These are phyloP conservation scores for Drosophila niveifrons DNA, from an alignment of 2,888 invertebrate genomes.

Conservation along the genomic window DNA sequence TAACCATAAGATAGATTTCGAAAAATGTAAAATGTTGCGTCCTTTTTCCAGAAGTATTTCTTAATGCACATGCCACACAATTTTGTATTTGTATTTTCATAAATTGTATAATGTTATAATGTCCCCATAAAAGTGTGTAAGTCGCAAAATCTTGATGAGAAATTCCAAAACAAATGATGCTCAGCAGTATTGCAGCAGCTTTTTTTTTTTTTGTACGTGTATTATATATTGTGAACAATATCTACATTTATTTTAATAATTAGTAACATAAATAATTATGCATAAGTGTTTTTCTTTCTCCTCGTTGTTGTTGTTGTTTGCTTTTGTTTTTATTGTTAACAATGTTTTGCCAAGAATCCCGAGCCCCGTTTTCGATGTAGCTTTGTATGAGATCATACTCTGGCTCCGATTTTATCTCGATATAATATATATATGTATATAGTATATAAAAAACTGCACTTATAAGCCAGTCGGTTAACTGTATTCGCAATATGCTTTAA, in stretches of 20 bases:
- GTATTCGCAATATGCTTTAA: constrained; percentile 33
- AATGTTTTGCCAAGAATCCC: constrained; percentile 36
- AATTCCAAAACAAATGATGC: constrained; percentile 14
- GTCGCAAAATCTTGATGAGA: constrained; percentile 27
- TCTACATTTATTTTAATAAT: constrained; percentile 77
- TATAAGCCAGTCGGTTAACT: constrained; percentile 39
- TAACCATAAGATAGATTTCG: constrained; percentile 48
- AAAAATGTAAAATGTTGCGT: constrained; percentile 68
- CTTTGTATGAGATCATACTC: constrained; percentile 68
- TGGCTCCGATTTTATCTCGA: constrained; percentile 23
- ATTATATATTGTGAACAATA: constrained; percentile 72
- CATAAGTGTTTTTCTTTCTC: constrained; percentile 40
- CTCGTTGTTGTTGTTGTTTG: constrained; percentile 24
- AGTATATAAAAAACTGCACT: constrained; percentile 26
- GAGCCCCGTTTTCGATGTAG: constrained; percentile 41
- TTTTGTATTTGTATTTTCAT: constrained; percentile 10
- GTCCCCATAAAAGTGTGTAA: constrained; percentile 19
- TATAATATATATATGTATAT: constrained; percentile 2
- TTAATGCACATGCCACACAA: constrained; percentile 45
- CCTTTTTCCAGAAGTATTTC: constrained; percentile 61
- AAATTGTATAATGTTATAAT: constrained; percentile 13
- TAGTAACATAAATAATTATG: constrained; percentile 73
- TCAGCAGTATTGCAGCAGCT: constrained; percentile 7
- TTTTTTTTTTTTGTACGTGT: constrained; percentile 50
- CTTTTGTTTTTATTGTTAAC: constrained; percentile 41